A percentile compares a stretch with the other conserved stretches of the same genome.
phyloP scores from a whole-genome alignment of 2,113 vertebrate species.

The Tangachromis dhanisi region DNA sequence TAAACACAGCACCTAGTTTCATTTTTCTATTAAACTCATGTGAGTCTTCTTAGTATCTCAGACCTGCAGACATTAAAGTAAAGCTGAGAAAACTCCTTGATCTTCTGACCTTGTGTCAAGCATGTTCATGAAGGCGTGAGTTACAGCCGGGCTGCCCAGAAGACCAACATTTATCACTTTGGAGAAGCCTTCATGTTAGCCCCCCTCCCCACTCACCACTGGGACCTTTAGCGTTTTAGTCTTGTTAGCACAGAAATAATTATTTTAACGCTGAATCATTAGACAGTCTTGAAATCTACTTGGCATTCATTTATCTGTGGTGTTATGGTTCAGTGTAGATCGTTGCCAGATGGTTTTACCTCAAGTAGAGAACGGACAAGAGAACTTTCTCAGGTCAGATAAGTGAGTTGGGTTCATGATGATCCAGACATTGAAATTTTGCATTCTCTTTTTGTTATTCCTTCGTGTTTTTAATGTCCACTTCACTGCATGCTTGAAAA shows the following conservation, averaged over 20 bases:
- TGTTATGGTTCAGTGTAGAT: fast-evolving
- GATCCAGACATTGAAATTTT: neutral
- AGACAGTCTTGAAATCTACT: neutral
- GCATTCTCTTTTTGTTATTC: neutral
- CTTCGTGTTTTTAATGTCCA: neutral
- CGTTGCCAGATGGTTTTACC: neutral
- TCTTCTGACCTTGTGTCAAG: neutral
- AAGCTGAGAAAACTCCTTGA: neutral
- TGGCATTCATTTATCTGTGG: neutral
- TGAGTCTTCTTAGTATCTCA: neutral
- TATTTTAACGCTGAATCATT: neutral
- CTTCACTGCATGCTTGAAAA: neutral
- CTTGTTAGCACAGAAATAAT: neutral
- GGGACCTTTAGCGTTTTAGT: neutral
- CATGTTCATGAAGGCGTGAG: neutral
- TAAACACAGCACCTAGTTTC: neutral
- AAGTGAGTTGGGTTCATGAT: neutral
- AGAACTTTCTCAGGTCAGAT: neutral
- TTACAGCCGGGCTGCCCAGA: neutral
- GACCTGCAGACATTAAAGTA: neutral
- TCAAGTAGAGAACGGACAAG: neutral
- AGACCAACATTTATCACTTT: neutral
- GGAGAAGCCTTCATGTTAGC: neutral
- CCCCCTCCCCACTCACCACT: neutral
- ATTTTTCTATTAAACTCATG: neutral